Conservation (phyloP, 1,140 invertebrate genomes). For the Drosophila bocqueti region DNA sequence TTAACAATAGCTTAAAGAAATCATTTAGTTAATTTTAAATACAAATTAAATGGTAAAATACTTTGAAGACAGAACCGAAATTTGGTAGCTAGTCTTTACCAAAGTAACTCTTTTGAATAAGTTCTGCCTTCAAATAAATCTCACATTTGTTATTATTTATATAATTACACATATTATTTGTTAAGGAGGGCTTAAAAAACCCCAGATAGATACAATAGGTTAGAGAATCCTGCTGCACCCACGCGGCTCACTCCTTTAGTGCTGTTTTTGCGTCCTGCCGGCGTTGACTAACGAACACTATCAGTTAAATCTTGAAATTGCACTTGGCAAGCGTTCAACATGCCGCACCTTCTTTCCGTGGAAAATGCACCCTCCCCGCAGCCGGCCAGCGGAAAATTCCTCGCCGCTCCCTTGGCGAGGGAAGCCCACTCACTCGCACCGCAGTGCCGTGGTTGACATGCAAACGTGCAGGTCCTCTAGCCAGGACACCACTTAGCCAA, state of each 20-base stretch:
- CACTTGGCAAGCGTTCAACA: constrained; percentile 72
- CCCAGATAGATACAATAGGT: not conserved
- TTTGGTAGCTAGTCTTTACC: too few species aligned
- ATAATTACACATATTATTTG: not conserved
- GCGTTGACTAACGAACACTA: constrained; percentile 73
- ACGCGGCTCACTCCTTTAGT: not conserved
- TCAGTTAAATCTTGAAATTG: constrained; percentile 73
- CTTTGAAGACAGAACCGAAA: not conserved
- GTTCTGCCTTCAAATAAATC: not conserved
- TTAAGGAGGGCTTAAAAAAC: too few species aligned
- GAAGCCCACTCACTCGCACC: constrained; percentile 14
- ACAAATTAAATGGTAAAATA: not conserved
- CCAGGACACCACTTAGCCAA: constrained; percentile 59
- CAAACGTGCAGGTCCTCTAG: constrained; percentile 52
- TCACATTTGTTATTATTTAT: not conserved
- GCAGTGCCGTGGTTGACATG: constrained; percentile 51
- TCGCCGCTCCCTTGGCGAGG: not conserved
- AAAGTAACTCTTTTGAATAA: not conserved
- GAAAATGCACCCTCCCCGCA: not conserved
- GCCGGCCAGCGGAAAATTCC: not conserved
- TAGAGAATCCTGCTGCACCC: not conserved
- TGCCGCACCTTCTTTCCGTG: constrained; percentile 22
- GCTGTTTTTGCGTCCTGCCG: constrained; percentile 20
- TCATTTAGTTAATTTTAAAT: not conserved
- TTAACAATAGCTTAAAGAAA: not conserved